These are phyloP conservation scores for Dermolepida albohirtum DNA, from an alignment of 2,888 invertebrate genomes.

Conservation along the genomic window DNA sequence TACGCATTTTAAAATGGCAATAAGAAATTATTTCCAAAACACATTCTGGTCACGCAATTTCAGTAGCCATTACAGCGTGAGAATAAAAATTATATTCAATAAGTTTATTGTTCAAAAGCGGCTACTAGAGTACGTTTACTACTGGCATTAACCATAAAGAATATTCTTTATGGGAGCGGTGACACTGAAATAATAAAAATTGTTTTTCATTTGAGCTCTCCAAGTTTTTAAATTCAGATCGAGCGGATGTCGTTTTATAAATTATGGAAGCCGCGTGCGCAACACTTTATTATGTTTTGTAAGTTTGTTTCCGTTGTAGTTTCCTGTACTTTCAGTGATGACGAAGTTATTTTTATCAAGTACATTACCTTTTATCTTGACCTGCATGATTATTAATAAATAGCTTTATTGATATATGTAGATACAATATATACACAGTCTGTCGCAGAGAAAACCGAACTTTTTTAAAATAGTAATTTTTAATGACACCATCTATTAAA, in stretches of 20 bases:
- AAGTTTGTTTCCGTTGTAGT: conserved; percentile 45
- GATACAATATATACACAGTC: too few species aligned
- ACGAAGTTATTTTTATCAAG: conserved; percentile 38
- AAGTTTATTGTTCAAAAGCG: conserved; percentile 36
- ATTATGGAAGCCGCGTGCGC: conserved; percentile 47
- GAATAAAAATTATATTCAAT: conserved; percentile 40
- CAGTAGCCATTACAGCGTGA: conserved; percentile 36
- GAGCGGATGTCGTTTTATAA: conserved; percentile 43
- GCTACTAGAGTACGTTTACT: conserved; percentile 13
- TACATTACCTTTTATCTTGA: conserved; percentile 48
- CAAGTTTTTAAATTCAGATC: conserved; percentile 46
- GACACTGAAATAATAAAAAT: conserved; percentile 39
- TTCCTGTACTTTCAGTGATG: conserved; percentile 43
- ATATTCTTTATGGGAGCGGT: conserved; percentile 24
- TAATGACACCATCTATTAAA: too few species aligned
- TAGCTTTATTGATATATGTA: too few species aligned
- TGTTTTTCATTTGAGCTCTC: conserved; percentile 25
- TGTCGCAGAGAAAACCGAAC: too few species aligned
- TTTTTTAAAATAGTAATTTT: too few species aligned
- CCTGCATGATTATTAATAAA: conserved; percentile 51
- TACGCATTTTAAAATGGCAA: too few species aligned
- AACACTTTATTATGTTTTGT: conserved; percentile 43
- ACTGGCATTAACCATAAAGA: conserved; percentile 18
- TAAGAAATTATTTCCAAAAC: conserved; percentile 21
- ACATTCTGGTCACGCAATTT: conserved; percentile 32